phyloP scores from a whole-genome alignment of 2,113 vertebrate species.

The Pipa parva region DNA sequence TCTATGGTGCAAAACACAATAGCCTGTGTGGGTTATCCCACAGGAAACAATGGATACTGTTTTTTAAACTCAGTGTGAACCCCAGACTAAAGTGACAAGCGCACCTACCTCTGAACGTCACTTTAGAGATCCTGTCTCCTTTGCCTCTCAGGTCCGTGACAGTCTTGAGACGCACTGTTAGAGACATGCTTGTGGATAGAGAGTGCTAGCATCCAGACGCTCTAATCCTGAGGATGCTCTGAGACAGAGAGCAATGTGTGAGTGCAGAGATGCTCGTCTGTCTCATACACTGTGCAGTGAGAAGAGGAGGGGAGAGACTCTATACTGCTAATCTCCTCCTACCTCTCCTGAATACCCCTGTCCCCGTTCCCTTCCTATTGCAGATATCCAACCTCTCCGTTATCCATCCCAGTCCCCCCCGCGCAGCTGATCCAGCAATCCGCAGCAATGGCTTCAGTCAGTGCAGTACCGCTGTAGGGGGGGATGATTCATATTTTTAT shows the following conservation, averaged over 20 bases:
- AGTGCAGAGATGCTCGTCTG: not conserved
- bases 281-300: not conserved
- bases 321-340: conserved; percentile 20
- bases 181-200: conserved; percentile 64
- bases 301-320: conserved; percentile 1
- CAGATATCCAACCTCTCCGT: conserved; percentile 7
- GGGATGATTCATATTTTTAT: too few relatives aligned
- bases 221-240: not conserved
- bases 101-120: conserved; percentile 83
- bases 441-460: too few relatives aligned
- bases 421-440: too few relatives aligned
- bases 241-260: not conserved
- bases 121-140: conserved; percentile 82
- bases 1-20: too few relatives aligned
- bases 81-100: too few relatives aligned
- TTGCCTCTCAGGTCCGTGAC: conserved; percentile 74
- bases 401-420: conserved; percentile 1
- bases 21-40: too few relatives aligned
- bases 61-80: too few relatives aligned
- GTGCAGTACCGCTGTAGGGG: too few relatives aligned
- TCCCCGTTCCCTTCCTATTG: conserved; percentile 27
- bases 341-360: not conserved
- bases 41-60: too few relatives aligned
- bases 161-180: conserved; percentile 77
- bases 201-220: conserved; percentile 18